These are phyloP conservation scores for Bradypodion pumilum DNA, from an alignment of 2,797 vertebrate species.

Conservation along the genomic window DNA sequence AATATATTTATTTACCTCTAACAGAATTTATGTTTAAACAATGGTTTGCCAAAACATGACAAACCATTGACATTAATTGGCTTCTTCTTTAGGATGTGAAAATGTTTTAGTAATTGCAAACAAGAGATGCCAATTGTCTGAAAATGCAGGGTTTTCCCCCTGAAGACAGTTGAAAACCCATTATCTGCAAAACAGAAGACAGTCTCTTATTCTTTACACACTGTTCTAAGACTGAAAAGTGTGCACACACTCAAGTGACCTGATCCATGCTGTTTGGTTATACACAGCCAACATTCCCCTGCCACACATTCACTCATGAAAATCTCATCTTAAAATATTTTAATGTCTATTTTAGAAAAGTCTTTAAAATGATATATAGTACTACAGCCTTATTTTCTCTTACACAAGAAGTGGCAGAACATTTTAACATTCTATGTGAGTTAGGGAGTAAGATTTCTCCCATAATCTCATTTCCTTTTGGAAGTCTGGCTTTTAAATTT, in stretches of 20 bases:
- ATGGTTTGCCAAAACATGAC: background rate
- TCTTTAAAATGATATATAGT: conserved; percentile 17
- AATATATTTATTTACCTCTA: conserved; percentile 13
- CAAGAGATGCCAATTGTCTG: conserved; percentile 28
- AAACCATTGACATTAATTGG: background rate
- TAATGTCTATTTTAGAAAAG: background rate
- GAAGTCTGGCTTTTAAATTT: conserved; percentile 1
- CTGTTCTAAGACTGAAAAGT: conserved; percentile 45
- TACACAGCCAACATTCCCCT: background rate
- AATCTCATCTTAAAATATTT: conserved; percentile 42
- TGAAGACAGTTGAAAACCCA: conserved; percentile 46
- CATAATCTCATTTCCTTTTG: background rate
- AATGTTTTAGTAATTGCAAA: conserved; percentile 25
- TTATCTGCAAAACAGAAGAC: conserved; percentile 28
- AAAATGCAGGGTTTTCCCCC: conserved; percentile 28
- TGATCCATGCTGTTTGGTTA: conserved; percentile 32
- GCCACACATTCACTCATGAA: background rate
- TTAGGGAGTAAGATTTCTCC: background rate
- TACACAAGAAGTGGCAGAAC: conserved; percentile 23
- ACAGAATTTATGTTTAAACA: conserved; percentile 15
- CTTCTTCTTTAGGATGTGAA: conserved; percentile 21
- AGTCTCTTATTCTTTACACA: conserved; percentile 27
- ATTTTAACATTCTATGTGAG: conserved; percentile 6
- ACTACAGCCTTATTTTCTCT: conserved; percentile 6
- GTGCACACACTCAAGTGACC: conserved; percentile 42